Percentiles rank a stretch among this genome's conserved stretches.
Conservation (phyloP, 2,797 vertebrate genomes). For the Rhabdophis nuchalis region DNA sequence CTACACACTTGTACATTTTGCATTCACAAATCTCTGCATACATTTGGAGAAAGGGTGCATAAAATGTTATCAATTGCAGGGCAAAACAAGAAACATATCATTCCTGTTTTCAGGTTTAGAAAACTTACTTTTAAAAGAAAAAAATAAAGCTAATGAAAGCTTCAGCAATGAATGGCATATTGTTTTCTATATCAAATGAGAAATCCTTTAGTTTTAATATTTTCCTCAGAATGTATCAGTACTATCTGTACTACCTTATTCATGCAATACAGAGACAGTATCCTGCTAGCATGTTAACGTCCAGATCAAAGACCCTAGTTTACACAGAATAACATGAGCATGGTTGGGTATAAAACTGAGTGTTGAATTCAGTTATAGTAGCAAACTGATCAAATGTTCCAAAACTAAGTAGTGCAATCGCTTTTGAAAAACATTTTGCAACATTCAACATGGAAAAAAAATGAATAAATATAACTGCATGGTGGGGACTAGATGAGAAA, state of each 20-base stretch:
- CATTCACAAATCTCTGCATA: background rate
- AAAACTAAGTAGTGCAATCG: background rate
- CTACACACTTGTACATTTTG: background rate
- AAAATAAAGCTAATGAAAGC: background rate
- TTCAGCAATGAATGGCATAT: background rate
- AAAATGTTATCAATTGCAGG: background rate
- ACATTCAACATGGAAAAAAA: background rate
- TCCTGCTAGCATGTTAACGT: background rate
- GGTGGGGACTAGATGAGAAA: background rate
- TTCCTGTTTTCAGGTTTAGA: background rate
- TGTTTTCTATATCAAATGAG: background rate
- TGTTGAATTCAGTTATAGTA: background rate
- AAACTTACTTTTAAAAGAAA: background rate
- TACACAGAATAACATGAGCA: background rate
- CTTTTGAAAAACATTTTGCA: background rate
- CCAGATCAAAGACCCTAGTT: background rate
- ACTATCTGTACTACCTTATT: background rate
- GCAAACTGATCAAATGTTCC: background rate
- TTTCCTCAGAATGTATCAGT: background rate
- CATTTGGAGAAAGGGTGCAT: background rate
- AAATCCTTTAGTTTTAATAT: background rate
- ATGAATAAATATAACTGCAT: background rate
- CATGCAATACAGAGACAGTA: background rate
- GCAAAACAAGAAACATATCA: background rate
- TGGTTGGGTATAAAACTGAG: background rate